These are phyloP conservation scores for Theropithecus gelada DNA, from an alignment of 2,113 vertebrate genomes.

Conservation along the genomic window DNA sequence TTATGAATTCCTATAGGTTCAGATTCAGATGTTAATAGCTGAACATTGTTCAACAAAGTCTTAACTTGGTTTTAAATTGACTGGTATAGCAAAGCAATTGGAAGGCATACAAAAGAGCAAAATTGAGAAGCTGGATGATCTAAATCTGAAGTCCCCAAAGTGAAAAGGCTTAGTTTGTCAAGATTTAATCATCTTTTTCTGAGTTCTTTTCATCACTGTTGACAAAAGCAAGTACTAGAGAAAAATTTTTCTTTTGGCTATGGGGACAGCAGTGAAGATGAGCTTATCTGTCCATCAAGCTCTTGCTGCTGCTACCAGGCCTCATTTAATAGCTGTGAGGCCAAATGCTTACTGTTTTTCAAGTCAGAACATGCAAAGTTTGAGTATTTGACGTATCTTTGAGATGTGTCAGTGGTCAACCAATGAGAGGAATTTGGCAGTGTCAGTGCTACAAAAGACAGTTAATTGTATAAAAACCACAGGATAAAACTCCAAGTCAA, in stretches of 20 bases:
- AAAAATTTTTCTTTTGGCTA: background rate
- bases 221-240: background rate
- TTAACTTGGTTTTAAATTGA: slow-evolving; percentile 51
- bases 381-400: background rate
- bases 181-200: slow-evolving; percentile 64
- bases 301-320: slow-evolving; percentile 4
- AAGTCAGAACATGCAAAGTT: background rate
- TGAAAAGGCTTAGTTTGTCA: background rate
- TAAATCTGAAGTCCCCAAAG: slow-evolving; percentile 56
- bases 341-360: background rate
- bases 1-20: background rate
- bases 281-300: background rate
- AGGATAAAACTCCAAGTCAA: background rate
- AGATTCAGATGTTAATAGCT: background rate
- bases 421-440: background rate
- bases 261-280: background rate
- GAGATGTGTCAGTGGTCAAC: background rate
- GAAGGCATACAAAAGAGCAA: background rate
- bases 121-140: background rate
- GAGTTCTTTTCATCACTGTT: slow-evolving; percentile 9
- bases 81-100: background rate
- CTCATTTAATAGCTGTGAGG: background rate
- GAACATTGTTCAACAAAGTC: background rate
- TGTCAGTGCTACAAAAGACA: background rate
- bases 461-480: background rate